These are phyloP conservation scores for Halocynthia roretzi DNA, from an alignment of 23 tunicate species.

Conservation along the genomic window DNA sequence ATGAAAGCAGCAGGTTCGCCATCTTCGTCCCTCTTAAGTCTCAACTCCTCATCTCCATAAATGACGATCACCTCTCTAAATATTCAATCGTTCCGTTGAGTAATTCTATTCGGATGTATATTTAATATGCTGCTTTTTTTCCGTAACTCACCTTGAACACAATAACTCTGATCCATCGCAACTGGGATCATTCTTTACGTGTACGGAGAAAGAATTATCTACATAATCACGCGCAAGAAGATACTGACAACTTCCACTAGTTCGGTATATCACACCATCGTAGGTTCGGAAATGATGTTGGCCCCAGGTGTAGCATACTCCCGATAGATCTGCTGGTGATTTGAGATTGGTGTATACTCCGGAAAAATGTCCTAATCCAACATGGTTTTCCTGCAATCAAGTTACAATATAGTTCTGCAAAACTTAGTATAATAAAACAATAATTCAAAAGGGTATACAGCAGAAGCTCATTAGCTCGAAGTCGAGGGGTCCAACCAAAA, in stretches of 20 bases:
- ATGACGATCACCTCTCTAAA: constrained; percentile 53
- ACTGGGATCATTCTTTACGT: constrained; percentile 77
- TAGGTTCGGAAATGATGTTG: constrained; percentile 99
- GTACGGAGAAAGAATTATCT: constrained; percentile 64
- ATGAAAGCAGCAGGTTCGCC: constrained; percentile 76
- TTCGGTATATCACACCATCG: constrained; percentile 86
- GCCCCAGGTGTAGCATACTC: constrained; percentile 99
- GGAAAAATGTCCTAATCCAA: constrained; percentile 89
- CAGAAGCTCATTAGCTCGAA: too few relatives aligned
- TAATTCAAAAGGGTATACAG: too few relatives aligned
- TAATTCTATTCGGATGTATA: neutral
- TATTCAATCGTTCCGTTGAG: too few relatives aligned
- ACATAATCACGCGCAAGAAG: constrained; percentile 80
- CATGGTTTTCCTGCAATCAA: constrained; percentile 55
- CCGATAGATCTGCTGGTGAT: constrained; percentile 89
- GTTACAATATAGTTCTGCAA: too few relatives aligned
- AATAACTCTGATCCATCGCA: constrained; percentile 70
- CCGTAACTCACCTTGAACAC: constrained; percentile 49
- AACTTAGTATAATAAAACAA: too few relatives aligned
- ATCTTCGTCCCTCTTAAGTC: constrained; percentile 55
- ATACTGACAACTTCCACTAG: constrained; percentile 85
- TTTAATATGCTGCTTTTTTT: neutral
- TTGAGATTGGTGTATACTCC: constrained; percentile 93
- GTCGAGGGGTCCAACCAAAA: too few relatives aligned
- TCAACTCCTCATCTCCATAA: constrained; percentile 79